Evolutionary conservation across 2,797 vertebrate genomes (phyloP).

Genomic region (Chaetophractus vellerosus): DNA sequence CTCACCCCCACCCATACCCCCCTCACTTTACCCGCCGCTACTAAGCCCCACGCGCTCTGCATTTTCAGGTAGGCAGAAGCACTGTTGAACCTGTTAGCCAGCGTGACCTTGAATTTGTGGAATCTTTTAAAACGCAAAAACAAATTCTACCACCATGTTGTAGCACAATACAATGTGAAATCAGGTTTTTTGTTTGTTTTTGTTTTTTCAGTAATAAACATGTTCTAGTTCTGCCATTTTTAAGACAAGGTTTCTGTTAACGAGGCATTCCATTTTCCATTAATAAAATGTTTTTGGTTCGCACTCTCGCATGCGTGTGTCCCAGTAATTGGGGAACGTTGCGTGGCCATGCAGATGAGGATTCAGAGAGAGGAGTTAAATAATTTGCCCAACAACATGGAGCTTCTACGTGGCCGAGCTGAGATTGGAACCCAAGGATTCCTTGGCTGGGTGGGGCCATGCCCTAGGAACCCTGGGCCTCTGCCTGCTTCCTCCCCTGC

Average conservation of each 20-base stretch:
- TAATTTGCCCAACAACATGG: not conserved
- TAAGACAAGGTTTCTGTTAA: slow-evolving; percentile 85
- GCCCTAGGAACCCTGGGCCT: too few relatives aligned
- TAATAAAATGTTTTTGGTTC: slow-evolving; percentile 88
- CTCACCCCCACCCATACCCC: slow-evolving; percentile 75
- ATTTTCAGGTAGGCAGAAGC: not conserved
- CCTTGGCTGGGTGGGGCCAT: too few relatives aligned
- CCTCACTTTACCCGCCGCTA: slow-evolving; percentile 82
- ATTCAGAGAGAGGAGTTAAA: too few relatives aligned
- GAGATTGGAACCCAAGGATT: not conserved
- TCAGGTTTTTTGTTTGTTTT: slow-evolving; percentile 38
- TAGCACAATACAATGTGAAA: slow-evolving; percentile 75
- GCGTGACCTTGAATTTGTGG: slow-evolving; percentile 71
- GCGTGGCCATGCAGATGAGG: not conserved
- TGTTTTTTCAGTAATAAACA: slow-evolving; percentile 73
- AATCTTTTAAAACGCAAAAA: slow-evolving; percentile 60
- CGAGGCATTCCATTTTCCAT: slow-evolving; percentile 89
- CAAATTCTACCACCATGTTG: slow-evolving; percentile 59
- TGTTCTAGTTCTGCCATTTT: slow-evolving; percentile 84
- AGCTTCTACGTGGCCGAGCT: not conserved
- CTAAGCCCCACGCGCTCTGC: not conserved
- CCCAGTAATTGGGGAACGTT: not conserved
- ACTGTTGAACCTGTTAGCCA: slow-evolving; percentile 70
- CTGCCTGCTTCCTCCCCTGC: too few relatives aligned
- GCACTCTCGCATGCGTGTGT: not conserved